Base-by-base conservation (phyloP, 2,888 invertebrate species). In the Leptothorax acervorum region DNA sequence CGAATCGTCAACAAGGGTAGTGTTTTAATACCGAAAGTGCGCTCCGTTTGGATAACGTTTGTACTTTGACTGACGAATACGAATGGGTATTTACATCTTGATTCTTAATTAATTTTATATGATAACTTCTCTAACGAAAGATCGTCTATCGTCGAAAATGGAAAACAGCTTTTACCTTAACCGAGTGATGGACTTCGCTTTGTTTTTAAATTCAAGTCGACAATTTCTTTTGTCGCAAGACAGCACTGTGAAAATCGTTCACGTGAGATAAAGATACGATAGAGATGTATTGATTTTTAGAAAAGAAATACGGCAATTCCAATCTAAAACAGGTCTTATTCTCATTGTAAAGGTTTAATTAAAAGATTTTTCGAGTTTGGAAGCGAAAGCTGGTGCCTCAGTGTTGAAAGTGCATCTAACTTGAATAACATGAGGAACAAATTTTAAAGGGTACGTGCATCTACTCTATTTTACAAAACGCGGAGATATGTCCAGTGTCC, bases 21-120 rank as follows among this genome's bases (percentile, higher is more conserved):
- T 60, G 57, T 18, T 28, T 18, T 35, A 23, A 35, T 53, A 39
- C 15, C 28, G 57, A 81, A 35, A 81, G 71, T 81, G 70, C 1
- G 8, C 28, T n/a, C 23, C 8, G n/a, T 11, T 35, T 53, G 65
- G 39, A 76, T 65, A 65, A 75, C 42, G 23, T 18, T 45, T 28
- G 35, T 12, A 23, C 48, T 79, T 53, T 18, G 18, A 57, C 31
- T 18, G 63, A 53, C 23, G 39, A 18, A 68, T 28, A 45, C 57
- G 66, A 70, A 57, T 18, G 60, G 79, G 79, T 81, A 81, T 60
- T 60, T 70, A 6, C 60, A 60, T 62, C 53, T 51, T 71, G 28
- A 60, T 23, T 79, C 6, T 48, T 45, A 28, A 78, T 31, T 48
- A 45, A 1, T 66, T 57, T 75, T 28, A 51, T 11, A 6, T 15